phyloP scores from a whole-genome alignment of 2,888 invertebrate species.

The Acronicta leporina region DNA sequence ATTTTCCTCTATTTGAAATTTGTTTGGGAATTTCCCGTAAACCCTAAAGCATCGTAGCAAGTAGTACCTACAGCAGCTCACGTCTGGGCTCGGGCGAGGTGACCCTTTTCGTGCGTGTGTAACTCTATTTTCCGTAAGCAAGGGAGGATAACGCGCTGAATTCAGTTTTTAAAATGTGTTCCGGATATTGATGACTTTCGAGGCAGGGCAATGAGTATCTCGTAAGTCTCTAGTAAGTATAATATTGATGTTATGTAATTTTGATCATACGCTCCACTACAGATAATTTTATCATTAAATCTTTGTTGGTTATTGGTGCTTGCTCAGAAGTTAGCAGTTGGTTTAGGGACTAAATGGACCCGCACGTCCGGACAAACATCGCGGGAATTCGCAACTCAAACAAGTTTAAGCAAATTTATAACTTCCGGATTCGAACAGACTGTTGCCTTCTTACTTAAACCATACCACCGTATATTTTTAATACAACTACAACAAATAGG shows the following conservation, averaged over 20 bases:
- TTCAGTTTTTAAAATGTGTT: constrained; percentile 55
- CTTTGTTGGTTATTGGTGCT: constrained; percentile 74
- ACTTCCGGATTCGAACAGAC: constrained; percentile 80
- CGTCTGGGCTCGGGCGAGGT: constrained; percentile 44
- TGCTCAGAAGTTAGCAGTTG: constrained; percentile 79
- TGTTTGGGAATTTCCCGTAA: constrained; percentile 29
- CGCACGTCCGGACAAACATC: constrained; percentile 87
- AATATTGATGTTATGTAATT: constrained; percentile 18
- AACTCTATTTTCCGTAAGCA: constrained; percentile 56
- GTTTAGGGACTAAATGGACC: constrained; percentile 84
- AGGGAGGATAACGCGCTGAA: constrained; percentile 50
- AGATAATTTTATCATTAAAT: constrained; percentile 70
- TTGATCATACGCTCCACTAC: constrained; percentile 35
- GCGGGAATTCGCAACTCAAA: constrained; percentile 85
- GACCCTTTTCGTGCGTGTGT: constrained; percentile 53
- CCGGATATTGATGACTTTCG: constrained; percentile 53
- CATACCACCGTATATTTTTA: constrained; percentile 18
- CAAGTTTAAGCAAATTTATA: constrained; percentile 87
- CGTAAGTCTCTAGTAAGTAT: constrained; percentile 2
- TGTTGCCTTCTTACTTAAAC: constrained; percentile 65
- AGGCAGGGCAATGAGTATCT: background rate
- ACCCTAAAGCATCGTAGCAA: constrained; percentile 18
- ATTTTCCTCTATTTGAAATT: constrained; percentile 54
- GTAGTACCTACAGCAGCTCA: constrained; percentile 42
- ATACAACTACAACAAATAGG: constrained; percentile 33